A percentile compares a stretch with the other conserved stretches of the same genome.
Conservation (phyloP, 2,888 invertebrate genomes). For the Drosophila longiperda region DNA sequence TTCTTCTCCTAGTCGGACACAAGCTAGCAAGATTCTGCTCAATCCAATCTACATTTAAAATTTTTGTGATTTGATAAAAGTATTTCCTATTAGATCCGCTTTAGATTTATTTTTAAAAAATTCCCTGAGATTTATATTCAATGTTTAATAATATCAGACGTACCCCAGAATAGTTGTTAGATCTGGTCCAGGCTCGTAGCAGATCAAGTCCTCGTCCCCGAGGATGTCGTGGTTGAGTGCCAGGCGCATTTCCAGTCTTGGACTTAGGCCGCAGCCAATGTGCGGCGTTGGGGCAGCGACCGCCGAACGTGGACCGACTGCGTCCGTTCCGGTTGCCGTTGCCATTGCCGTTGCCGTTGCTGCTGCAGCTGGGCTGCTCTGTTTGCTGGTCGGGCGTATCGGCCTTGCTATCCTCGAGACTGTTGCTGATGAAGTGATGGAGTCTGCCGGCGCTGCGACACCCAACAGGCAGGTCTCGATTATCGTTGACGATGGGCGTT, state of each 20-base stretch:
- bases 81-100: background rate
- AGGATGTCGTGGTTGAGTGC: constrained; percentile 87
- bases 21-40: background rate
- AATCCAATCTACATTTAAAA: background rate
- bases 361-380: constrained; percentile 52
- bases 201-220: constrained; percentile 86
- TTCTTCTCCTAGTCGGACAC: background rate
- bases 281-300: constrained; percentile 71
- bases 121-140: background rate
- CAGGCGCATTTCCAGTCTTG: constrained; percentile 89
- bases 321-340: constrained; percentile 3
- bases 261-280: constrained; percentile 86
- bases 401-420: constrained; percentile 81
- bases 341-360: constrained; percentile 9
- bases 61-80: too few relatives aligned
- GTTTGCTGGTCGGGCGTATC: constrained; percentile 47
- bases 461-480: constrained; percentile 84
- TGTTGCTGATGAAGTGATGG: constrained; percentile 83
- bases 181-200: constrained; percentile 85
- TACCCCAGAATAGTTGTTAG: constrained; percentile 85
- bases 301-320: constrained; percentile 63
- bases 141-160: constrained; percentile 9
- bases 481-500: constrained; percentile 83
- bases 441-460: constrained; percentile 76
- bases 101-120: background rate